Percentiles rank a stretch among this genome's conserved stretches.
Conservation (phyloP, 2,888 invertebrate genomes). For the Cryptocephalus moraei region DNA sequence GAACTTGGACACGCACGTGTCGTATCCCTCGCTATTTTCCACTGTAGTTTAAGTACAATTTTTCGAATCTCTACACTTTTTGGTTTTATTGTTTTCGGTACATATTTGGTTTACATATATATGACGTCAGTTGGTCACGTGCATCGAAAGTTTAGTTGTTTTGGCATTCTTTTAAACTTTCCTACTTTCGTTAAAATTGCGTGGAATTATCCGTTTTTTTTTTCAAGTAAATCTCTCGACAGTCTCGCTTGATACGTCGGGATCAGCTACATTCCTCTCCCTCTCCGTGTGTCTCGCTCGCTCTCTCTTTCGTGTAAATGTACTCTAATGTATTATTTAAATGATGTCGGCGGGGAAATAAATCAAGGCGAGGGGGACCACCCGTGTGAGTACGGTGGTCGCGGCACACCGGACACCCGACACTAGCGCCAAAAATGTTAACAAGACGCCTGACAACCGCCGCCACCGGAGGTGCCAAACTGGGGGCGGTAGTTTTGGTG, state of each 20-base stretch:
- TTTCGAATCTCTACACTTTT: too few relatives aligned
- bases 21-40: too few relatives aligned
- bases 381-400: constrained; percentile 31
- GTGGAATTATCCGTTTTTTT: too few relatives aligned
- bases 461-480: constrained; percentile 14
- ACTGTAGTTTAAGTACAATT: too few relatives aligned
- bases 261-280: not conserved
- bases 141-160: too few relatives aligned
- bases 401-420: constrained; percentile 36
- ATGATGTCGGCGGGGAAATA: constrained; percentile 37
- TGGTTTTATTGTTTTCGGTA: too few relatives aligned
- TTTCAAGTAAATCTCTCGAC: too few relatives aligned
- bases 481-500: constrained; percentile 1
- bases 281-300: not conserved
- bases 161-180: too few relatives aligned
- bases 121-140: too few relatives aligned
- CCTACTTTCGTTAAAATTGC: too few relatives aligned
- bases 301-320: constrained; percentile 3
- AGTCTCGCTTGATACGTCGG: not conserved
- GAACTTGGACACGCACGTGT: too few relatives aligned
- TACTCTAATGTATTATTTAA: constrained; percentile 32
- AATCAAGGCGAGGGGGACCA: constrained; percentile 33
- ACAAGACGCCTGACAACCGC: constrained; percentile 40
- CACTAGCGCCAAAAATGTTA: constrained; percentile 41
- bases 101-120: too few relatives aligned